Conservation (phyloP, 1,140 invertebrate species). For the Oedothorax gibbosus region DNA sequence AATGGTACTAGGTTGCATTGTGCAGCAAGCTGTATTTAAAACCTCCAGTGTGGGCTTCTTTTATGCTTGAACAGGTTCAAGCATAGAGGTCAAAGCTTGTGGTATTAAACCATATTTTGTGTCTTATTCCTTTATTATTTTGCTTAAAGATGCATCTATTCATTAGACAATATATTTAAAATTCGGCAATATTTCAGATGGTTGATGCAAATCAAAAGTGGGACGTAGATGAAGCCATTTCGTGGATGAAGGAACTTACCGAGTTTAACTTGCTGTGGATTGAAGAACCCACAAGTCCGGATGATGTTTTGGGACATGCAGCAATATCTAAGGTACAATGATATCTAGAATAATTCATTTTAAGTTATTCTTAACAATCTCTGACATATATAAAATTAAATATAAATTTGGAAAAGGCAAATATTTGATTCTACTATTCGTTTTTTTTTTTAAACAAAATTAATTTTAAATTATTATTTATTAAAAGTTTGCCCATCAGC, state of each 20-base stretch:
- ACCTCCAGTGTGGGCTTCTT: not conserved
- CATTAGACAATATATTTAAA: too few relatives aligned
- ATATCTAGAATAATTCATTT: too few relatives aligned
- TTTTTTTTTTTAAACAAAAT: not conserved
- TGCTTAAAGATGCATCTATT: not conserved
- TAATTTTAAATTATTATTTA: too few relatives aligned
- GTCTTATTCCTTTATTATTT: not conserved
- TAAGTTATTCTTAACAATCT: not conserved
- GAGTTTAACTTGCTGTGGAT: constrained; percentile 87
- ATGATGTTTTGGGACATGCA: constrained; percentile 88
- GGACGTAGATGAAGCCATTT: constrained; percentile 85
- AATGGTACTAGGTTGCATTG: too few relatives aligned
- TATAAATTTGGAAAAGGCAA: too few relatives aligned
- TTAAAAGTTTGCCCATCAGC: too few relatives aligned
- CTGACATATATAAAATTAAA: too few relatives aligned
- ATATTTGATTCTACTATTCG: too few relatives aligned
- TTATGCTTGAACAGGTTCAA: not conserved
- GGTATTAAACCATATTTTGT: not conserved
- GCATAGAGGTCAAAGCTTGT: too few relatives aligned
- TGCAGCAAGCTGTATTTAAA: too few relatives aligned
- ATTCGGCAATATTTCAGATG: constrained; percentile 71
- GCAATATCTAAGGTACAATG: constrained; percentile 76
- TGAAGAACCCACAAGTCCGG: constrained; percentile 92
- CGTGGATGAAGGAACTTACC: constrained; percentile 84
- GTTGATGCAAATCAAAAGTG: constrained; percentile 93